phyloP scores from a whole-genome alignment of 2,888 invertebrate genomes.

The Drosophila ustulata region DNA sequence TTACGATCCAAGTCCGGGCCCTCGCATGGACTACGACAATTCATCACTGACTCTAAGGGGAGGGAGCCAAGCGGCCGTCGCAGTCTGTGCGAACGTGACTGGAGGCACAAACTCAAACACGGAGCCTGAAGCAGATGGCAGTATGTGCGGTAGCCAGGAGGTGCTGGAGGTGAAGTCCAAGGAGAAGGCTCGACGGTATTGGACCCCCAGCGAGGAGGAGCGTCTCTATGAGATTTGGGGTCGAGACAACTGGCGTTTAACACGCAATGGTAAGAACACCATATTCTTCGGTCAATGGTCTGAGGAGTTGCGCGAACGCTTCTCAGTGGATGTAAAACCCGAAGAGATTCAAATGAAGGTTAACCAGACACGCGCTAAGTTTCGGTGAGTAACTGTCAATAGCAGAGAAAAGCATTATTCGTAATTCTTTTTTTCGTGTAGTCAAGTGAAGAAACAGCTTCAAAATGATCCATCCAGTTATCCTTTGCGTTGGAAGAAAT shows the following conservation, averaged over 20 bases:
- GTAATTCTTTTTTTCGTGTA: constrained; percentile 17
- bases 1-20: neutral
- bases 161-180: constrained; percentile 68
- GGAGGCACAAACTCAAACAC: constrained; percentile 33
- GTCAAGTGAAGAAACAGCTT: constrained; percentile 75
- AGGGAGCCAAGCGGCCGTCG: constrained; percentile 44
- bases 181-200: constrained; percentile 78
- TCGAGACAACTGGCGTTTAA: constrained; percentile 81
- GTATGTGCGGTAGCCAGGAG: constrained; percentile 69
- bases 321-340: constrained; percentile 78
- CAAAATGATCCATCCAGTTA: constrained; percentile 62
- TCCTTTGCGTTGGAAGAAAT: constrained; percentile 78
- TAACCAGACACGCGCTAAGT: constrained; percentile 82
- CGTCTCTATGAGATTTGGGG: constrained; percentile 82
- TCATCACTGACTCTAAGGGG: constrained; percentile 45
- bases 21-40: constrained; percentile 69
- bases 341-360: constrained; percentile 82
- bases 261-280: constrained; percentile 80
- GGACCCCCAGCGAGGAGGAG: constrained; percentile 82
- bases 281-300: constrained; percentile 79
- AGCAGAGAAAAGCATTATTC: neutral
- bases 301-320: constrained; percentile 75
- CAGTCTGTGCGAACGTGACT: constrained; percentile 39
- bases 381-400: constrained; percentile 64
- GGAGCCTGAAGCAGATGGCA: constrained; percentile 39